A percentile compares a stretch with the other conserved stretches of the same genome.
These are phyloP conservation scores for Neosilurus mollespiculum DNA, from an alignment of 2,797 vertebrate species.

Conservation along the genomic window DNA sequence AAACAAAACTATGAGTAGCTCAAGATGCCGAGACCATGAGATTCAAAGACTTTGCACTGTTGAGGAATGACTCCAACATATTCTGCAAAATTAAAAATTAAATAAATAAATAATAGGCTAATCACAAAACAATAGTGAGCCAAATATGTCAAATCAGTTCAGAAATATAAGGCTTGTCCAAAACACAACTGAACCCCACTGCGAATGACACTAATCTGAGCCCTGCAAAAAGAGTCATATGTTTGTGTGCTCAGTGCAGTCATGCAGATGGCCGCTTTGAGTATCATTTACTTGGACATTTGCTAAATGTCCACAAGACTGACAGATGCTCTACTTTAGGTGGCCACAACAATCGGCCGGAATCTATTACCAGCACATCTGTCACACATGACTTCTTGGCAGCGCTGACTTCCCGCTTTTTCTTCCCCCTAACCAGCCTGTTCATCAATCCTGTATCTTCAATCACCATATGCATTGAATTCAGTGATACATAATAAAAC, in stretches of 20 bases:
- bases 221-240: conserved; percentile 44
- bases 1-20: neutral
- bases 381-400: conserved; percentile 70
- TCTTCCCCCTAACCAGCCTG: conserved; percentile 1
- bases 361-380: conserved; percentile 87
- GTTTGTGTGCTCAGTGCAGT: conserved; percentile 47
- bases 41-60: too few relatives aligned
- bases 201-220: conserved; percentile 38
- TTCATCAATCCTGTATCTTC: conserved; percentile 29
- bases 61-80: neutral
- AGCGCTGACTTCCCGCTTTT: conserved; percentile 51
- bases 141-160: conserved; percentile 21
- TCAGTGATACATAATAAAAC: neutral
- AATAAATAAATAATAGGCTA: neutral
- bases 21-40: neutral
- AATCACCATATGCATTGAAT: conserved; percentile 4
- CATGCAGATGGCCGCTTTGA: conserved; percentile 58
- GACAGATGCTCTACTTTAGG: conserved; percentile 85
- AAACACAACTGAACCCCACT: neutral
- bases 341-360: conserved; percentile 78
- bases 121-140: neutral
- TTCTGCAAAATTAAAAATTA: neutral
- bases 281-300: conserved; percentile 66
- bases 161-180: conserved; percentile 1
- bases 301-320: conserved; percentile 73